Conservation (phyloP, 64 coral and sea anemone genomes). For the Stichodactyla mertensii region DNA sequence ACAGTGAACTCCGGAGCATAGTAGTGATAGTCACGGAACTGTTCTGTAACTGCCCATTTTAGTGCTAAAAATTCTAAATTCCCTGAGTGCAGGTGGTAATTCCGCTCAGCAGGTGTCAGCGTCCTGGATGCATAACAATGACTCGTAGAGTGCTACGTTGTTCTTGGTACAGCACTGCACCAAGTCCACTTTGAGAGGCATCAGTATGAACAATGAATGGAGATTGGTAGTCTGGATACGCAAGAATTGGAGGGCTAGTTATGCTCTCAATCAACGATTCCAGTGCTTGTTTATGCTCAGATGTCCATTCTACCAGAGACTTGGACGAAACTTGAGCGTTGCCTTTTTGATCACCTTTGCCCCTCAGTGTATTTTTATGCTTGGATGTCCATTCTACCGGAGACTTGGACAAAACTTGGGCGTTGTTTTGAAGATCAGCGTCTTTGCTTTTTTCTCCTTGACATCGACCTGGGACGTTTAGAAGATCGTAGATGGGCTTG, state of each 20-base stretch:
- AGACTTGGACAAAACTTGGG: constrained; percentile 24
- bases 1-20: no score
- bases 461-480: no score
- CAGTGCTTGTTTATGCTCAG: constrained; percentile 26
- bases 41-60: no score
- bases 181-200: constrained; percentile 14
- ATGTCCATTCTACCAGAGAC: constrained; percentile 36
- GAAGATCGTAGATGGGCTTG: no score
- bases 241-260: background rate
- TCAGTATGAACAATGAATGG: background rate
- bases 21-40: no score
- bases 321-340: constrained; percentile 11
- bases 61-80: no score
- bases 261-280: constrained; percentile 22
- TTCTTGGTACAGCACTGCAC: background rate
- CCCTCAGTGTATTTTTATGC: background rate
- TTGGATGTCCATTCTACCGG: constrained; percentile 38
- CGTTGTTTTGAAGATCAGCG: no score
- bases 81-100: background rate
- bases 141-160: constrained; percentile 28
- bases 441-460: no score
- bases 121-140: constrained; percentile 33
- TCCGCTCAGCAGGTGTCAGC: constrained; percentile 22
- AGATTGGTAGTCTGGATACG: constrained; percentile 25
- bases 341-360: background rate